phyloP scores from a whole-genome alignment of 2,797 vertebrate genomes.

The Hoplostethus atlanticus region DNA sequence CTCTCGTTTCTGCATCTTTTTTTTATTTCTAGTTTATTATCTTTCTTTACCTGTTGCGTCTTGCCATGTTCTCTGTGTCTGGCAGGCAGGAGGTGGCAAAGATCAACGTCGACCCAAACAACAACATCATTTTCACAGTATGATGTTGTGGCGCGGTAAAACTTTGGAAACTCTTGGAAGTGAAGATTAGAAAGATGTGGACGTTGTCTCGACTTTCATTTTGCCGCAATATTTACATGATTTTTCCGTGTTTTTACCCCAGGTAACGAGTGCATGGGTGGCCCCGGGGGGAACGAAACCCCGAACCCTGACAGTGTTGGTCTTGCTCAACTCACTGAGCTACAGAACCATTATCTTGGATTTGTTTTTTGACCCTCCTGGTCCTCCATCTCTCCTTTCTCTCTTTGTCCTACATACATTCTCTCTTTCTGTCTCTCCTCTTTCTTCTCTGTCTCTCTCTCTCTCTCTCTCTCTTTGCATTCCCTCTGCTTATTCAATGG shows the following conservation, averaged over 20 bases:
- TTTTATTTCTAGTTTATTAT: background rate
- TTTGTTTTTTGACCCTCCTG: background rate
- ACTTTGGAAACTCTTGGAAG: background rate
- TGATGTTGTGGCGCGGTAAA: too few relatives aligned
- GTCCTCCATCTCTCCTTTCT: background rate
- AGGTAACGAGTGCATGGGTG: background rate
- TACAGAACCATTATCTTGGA: background rate
- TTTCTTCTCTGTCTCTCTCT: constrained; percentile 7
- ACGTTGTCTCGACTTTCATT: background rate
- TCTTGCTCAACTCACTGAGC: too few relatives aligned
- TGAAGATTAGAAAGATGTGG: background rate
- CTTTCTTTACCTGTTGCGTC: background rate
- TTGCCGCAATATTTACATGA: background rate
- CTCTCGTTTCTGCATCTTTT: constrained; percentile 1
- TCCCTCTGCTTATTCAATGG: constrained; percentile 66
- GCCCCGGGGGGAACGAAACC: background rate
- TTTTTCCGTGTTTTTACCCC: too few relatives aligned
- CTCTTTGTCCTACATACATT: background rate
- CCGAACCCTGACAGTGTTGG: background rate
- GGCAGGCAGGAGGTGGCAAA: too few relatives aligned
- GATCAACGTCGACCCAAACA: too few relatives aligned
- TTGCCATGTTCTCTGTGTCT: background rate
- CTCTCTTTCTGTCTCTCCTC: background rate
- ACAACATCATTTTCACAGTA: too few relatives aligned
- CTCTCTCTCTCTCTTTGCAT: constrained; percentile 18